A percentile compares a stretch with the other conserved stretches of the same genome.
These are phyloP conservation scores for Palythoa caribaeorum DNA, from an alignment of 92 coral and sea anemone species.

Conservation along the genomic window DNA sequence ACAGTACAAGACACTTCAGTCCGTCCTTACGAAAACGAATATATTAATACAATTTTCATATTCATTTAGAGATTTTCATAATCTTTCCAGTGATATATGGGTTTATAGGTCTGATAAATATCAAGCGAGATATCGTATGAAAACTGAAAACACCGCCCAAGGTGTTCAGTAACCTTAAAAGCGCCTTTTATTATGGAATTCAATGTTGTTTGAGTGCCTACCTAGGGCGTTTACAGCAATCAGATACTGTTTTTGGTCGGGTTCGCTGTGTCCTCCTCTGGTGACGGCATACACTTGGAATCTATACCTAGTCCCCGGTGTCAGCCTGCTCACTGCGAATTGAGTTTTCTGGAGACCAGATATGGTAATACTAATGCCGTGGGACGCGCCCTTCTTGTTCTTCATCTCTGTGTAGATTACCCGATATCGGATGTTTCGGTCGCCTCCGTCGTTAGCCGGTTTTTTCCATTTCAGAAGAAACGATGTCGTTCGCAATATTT, in stretches of 20 bases:
- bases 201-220: not conserved
- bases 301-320: not conserved
- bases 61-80: too few relatives aligned
- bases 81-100: too few relatives aligned
- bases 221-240: slow-evolving; percentile 18
- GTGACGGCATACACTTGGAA: slow-evolving; percentile 32
- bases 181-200: too few relatives aligned
- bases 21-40: too few relatives aligned
- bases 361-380: not conserved
- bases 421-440: slow-evolving; percentile 16
- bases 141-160: too few relatives aligned
- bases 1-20: too few relatives aligned
- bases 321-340: not conserved
- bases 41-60: too few relatives aligned
- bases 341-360: not conserved
- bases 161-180: too few relatives aligned
- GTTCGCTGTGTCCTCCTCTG: slow-evolving; percentile 17
- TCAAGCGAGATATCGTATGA: too few relatives aligned
- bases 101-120: slow-evolving; percentile 29
- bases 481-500: not conserved
- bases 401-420: not conserved
- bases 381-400: too few relatives aligned
- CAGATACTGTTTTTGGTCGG: not conserved
- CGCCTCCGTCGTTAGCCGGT: slow-evolving; percentile 29
- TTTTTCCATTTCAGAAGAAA: slow-evolving; percentile 28